Percentiles rank a stretch among this genome's conserved stretches.
These are phyloP conservation scores for Calliopum simillimum DNA, from an alignment of 2,888 invertebrate species.

Conservation along the genomic window DNA sequence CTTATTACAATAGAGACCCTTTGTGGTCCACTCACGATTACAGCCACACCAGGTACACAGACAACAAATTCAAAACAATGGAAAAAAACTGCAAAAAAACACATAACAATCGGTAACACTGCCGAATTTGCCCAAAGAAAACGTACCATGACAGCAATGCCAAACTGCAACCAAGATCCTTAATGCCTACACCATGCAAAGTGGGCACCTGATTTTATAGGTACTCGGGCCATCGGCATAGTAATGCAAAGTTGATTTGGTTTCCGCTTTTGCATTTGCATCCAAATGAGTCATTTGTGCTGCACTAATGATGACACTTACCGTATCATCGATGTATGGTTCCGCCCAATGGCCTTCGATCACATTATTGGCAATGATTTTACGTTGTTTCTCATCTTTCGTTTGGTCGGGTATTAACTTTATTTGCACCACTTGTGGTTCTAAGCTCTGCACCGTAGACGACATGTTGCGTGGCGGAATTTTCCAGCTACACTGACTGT, in stretches of 20 bases:
- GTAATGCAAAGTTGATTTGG: slow-evolving; percentile 52
- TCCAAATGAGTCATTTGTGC: slow-evolving; percentile 36
- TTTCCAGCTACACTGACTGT: slow-evolving; percentile 7
- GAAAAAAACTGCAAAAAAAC: slow-evolving; percentile 51
- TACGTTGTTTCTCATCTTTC: slow-evolving; percentile 56
- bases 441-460: slow-evolving; percentile 23
- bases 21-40: slow-evolving; percentile 60
- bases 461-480: background rate
- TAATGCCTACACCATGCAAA: slow-evolving; percentile 58
- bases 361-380: slow-evolving; percentile 59
- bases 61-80: slow-evolving; percentile 61
- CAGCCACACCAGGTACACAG: slow-evolving; percentile 61
- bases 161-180: slow-evolving; percentile 57
- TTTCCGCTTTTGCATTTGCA: slow-evolving; percentile 8
- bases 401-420: slow-evolving; percentile 56
- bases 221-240: slow-evolving; percentile 62
- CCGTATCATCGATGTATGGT: slow-evolving; percentile 58
- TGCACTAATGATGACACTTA: slow-evolving; percentile 33
- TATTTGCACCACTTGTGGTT: slow-evolving; percentile 53
- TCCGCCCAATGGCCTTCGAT: slow-evolving; percentile 51
- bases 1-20: slow-evolving; percentile 58
- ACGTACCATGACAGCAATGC: slow-evolving; percentile 61
- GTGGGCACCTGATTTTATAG: slow-evolving; percentile 60
- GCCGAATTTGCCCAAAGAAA: background rate
- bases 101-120: background rate